Conservation (phyloP, 2,797 vertebrate genomes). For the Momotus momota region DNA sequence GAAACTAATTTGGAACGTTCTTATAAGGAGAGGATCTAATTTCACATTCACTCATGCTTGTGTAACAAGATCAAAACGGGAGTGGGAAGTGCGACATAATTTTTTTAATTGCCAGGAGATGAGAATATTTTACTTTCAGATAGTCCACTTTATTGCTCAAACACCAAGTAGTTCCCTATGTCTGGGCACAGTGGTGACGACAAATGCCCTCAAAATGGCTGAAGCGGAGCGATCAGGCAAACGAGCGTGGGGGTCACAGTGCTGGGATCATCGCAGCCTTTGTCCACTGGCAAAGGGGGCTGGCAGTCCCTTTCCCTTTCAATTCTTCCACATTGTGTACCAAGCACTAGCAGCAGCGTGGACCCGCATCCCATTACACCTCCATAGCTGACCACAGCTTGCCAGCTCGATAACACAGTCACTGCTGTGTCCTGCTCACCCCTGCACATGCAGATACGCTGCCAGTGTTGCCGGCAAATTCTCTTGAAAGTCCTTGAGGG, state of each 20-base stretch:
- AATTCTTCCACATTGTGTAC: fast-evolving
- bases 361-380: fast-evolving
- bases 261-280: neutral
- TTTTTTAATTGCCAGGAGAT: neutral
- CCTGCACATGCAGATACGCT: neutral
- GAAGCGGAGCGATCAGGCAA: neutral
- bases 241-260: fast-evolving
- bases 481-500: neutral
- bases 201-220: neutral
- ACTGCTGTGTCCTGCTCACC: neutral
- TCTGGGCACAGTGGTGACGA: neutral
- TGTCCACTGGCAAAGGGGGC: neutral
- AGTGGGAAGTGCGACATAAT: neutral
- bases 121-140: neutral
- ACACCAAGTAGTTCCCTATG: fast-evolving
- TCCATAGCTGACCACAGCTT: neutral
- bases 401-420: neutral
- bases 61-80: conserved; percentile 5
- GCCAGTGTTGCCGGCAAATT: neutral
- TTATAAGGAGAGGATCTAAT: neutral
- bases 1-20: neutral
- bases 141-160: neutral
- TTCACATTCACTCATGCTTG: neutral
- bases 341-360: neutral
- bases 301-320: neutral